A percentile compares a stretch with the other conserved stretches of the same genome.
Conservation (phyloP, 2,888 invertebrate species). For the Drosophila anceps region DNA sequence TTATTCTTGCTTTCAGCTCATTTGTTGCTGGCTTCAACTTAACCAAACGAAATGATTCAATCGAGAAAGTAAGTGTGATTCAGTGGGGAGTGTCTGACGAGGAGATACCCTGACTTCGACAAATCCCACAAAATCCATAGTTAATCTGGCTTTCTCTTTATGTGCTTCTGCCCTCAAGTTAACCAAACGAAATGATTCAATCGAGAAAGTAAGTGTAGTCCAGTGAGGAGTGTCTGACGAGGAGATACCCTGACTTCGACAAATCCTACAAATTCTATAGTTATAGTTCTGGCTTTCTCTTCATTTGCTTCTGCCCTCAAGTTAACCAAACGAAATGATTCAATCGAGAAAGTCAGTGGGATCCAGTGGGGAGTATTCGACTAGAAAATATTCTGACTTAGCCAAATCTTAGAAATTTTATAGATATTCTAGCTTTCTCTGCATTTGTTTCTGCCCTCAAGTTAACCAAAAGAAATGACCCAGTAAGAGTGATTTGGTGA, state of each 20-base stretch:
- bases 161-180: not conserved
- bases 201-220: too few species aligned
- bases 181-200: not conserved
- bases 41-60: not conserved
- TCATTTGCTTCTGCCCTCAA: not conserved
- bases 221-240: not conserved
- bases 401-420: too few species aligned
- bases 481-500: too few species aligned
- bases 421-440: too few species aligned
- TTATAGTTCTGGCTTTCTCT: too few species aligned
- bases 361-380: too few species aligned
- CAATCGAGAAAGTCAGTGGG: not conserved
- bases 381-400: too few species aligned
- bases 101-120: not conserved
- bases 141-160: not conserved
- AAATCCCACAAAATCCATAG: not conserved
- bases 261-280: not conserved
- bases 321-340: not conserved
- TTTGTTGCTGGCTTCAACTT: not conserved
- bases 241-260: not conserved
- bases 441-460: too few species aligned
- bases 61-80: not conserved
- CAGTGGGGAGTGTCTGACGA: not conserved
- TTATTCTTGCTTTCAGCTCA: not conserved
- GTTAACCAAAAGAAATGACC: too few species aligned